Base-by-base conservation (phyloP, 2,113 vertebrate species). In the Brachyhypopomus gauderio region DNA sequence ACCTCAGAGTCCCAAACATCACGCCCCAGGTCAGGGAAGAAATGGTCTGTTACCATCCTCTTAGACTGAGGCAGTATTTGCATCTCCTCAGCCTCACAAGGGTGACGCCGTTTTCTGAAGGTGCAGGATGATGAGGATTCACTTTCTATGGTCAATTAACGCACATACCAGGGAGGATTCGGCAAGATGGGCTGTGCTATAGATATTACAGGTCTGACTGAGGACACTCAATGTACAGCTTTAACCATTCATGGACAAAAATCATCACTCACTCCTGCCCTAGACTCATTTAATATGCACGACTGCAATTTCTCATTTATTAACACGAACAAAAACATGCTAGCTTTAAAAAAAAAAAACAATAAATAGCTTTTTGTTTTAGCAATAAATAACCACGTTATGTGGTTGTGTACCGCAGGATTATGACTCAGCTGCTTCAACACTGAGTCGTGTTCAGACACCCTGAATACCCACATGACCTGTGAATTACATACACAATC, bases 1-100 rank as follows among this genome's bases (percentile, higher is more conserved):
- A 99, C 97, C 96, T 98, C 97, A 1, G 95, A 97, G 89, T 99
- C 98, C 95, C 95, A 96, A 1, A 93, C 93, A 76, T 97, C 96
- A 76, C 93, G 93, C 1, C 86, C 80, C 86, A 93, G 76, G 72
- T 95, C 93, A 0, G 92, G 89, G n/a, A 96, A 90, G 69, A 95
- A 90, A 20, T 92, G 78, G n/a, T 90, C 95, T 88, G 92, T 91
- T 67, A 88, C 95, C 78, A 89, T 95, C 72, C 96, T 94, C 79
- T 99, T 98, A 71, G 92, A 95, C 90, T 96, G 96, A 0, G 95
- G 95, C 70, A 92, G 86, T 81, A 94, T 89, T 0, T 95, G 95
- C 72, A 86, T 88, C 3, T 96, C 96, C 2, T 97, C 96, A n/a
- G 95, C 95, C 73, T 77, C 90, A 83, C 95, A 94, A 83, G 95